Evolutionary conservation across 2,797 vertebrate genomes (phyloP), one percentile per base, ranked within the genome.

Genomic region (Limosa lapponica): DNA sequence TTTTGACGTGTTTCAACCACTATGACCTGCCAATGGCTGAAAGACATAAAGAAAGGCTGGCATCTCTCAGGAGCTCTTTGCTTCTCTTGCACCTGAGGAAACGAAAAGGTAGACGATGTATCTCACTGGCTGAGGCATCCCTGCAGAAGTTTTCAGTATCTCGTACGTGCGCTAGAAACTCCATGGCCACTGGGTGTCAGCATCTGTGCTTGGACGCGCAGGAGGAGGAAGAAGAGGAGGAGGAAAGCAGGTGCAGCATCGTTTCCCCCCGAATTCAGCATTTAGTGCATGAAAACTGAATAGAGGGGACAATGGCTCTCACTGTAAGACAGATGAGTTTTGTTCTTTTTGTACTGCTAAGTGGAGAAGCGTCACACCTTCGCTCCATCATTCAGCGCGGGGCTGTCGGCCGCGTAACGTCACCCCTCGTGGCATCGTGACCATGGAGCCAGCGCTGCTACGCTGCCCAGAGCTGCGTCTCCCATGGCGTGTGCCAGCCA

Each of bases 161-260:
- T 39, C 6, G 2, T 27, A 6, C 10, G 20, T 65, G 67, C 4
- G 52, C 72, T 49, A 9, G 72, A 51, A 82, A 14, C 32, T 25
- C 62, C 89, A 8, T 4, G 87, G 79, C 96, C 92, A 48, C 95
- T 95, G 94, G 96, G 94, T 96, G 96, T 96, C 95, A 96, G 91
- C 89, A 85, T 74, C 75, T 51, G 54, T 66, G 75, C 79, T 94
- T 3, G 72, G 78, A 78, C 15, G 8, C 37, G 46, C 14, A 66
- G 16, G 25, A 2, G 59, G 13, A 69, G 9, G 32, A 48, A 51
- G 16, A 66, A 13, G 25, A 1, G 19, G 46, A 10, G 18, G 20
- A 2, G 17, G 36, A 10, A 3, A 55, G 62, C 85, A 58, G 81
- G 87, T 20, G 87, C 61, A 62, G 79, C 74, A 8, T 55, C 6